Evolutionary conservation across 1,140 invertebrate species (phyloP).

Genomic region (Thaumatotibia leucotreta): DNA sequence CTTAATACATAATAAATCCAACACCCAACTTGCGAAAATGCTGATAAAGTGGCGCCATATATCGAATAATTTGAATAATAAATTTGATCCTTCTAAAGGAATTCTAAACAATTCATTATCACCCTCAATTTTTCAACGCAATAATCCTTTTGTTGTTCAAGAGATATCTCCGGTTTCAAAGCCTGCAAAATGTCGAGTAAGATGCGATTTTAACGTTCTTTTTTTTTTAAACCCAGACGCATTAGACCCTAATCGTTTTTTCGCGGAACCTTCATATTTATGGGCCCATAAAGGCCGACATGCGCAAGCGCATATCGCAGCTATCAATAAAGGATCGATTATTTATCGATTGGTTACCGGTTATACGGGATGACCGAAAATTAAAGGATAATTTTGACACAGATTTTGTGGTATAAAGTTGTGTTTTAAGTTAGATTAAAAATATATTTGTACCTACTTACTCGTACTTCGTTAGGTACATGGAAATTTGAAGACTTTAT

Average conservation of each 20-base stretch:
- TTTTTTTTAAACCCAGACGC: constrained; percentile 1
- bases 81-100: neutral
- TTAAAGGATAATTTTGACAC: neutral
- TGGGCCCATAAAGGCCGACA: constrained; percentile 7
- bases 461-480: too few species aligned
- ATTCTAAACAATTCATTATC: constrained; percentile 4
- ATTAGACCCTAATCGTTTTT: constrained; percentile 18
- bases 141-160: neutral
- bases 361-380: neutral
- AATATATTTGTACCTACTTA: too few species aligned
- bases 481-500: too few species aligned
- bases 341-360: neutral
- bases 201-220: neutral
- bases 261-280: constrained; percentile 17
- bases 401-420: neutral
- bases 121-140: neutral
- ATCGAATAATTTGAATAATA: neutral
- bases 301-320: constrained; percentile 3
- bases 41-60: neutral
- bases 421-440: neutral
- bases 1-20: neutral
- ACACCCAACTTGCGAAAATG: neutral
- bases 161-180: constrained; percentile 1
- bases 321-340: constrained; percentile 13
- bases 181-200: neutral